phyloP scores from a whole-genome alignment of 2,113 vertebrate species.

The Charadrius vociferus region DNA sequence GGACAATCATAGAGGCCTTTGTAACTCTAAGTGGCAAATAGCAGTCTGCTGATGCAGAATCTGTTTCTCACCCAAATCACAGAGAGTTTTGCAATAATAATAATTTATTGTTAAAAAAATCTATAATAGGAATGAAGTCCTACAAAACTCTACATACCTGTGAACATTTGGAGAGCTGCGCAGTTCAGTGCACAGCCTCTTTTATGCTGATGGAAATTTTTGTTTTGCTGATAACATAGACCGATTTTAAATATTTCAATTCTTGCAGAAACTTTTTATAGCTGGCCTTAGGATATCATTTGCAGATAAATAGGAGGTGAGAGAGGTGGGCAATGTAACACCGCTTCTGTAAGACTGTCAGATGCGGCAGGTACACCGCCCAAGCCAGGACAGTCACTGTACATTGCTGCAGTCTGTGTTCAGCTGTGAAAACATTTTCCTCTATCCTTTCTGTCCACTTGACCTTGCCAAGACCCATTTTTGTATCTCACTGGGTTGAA shows the following conservation, averaged over 20 bases:
- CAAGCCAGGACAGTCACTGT: neutral
- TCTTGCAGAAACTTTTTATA: neutral
- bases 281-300: neutral
- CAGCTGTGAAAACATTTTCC: neutral
- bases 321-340: neutral
- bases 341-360: neutral
- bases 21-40: neutral
- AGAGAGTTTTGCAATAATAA: neutral
- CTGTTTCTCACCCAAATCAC: neutral
- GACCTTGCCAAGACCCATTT: neutral
- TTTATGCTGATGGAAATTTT: neutral
- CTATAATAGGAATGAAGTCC: neutral
- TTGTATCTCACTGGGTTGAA: neutral
- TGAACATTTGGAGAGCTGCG: fast-evolving
- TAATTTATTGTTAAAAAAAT: neutral
- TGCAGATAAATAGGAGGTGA: neutral
- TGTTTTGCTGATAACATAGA: neutral
- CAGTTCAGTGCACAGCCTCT: neutral
- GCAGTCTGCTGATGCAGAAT: neutral
- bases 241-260: neutral
- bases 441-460: neutral
- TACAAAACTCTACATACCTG: neutral
- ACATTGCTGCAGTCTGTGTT: neutral
- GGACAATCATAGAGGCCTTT: neutral
- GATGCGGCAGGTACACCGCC: neutral